Percentiles rank a stretch among this genome's conserved stretches.
Conservation (phyloP, 92 coral and sea anemone genomes). For the Umimayanthus kanabou region DNA sequence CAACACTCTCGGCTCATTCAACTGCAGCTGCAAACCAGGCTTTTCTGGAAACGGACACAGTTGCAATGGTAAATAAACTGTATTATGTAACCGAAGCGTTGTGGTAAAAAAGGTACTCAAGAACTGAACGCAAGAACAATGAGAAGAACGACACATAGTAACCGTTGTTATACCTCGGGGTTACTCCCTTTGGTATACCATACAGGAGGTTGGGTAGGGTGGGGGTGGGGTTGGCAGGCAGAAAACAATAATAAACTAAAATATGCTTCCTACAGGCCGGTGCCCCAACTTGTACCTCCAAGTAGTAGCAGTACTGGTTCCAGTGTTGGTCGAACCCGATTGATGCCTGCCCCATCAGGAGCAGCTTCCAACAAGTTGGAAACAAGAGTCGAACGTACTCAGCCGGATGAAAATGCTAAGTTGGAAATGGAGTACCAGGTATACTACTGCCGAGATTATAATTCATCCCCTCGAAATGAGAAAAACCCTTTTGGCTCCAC, state of each 20-base stretch:
- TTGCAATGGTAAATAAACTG: no score
- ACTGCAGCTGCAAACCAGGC: no score
- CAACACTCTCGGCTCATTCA: no score
- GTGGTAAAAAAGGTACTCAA: no score
- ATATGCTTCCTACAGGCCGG: not conserved
- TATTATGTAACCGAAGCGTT: no score
- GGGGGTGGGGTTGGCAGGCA: not conserved
- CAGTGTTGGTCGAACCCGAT: not conserved
- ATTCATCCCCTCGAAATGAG: not conserved
- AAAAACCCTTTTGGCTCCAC: no score
- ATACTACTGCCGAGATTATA: not conserved
- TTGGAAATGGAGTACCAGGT: slow-evolving; percentile 37
- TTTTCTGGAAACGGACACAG: no score
- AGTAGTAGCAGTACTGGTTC: not conserved
- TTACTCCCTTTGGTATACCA: no score
- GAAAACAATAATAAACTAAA: not conserved
- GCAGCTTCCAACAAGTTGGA: not conserved
- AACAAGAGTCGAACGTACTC: slow-evolving; percentile 1
- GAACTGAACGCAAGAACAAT: no score
- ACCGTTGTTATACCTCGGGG: no score
- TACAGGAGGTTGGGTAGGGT: no score
- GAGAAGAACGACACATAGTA: no score
- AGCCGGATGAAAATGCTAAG: slow-evolving; percentile 31
- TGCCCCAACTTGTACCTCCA: slow-evolving; percentile 30
- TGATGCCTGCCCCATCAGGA: slow-evolving; percentile 24